Base-by-base conservation (phyloP, 2,888 invertebrate species). In the Acrocyrtus sp. region DNA sequence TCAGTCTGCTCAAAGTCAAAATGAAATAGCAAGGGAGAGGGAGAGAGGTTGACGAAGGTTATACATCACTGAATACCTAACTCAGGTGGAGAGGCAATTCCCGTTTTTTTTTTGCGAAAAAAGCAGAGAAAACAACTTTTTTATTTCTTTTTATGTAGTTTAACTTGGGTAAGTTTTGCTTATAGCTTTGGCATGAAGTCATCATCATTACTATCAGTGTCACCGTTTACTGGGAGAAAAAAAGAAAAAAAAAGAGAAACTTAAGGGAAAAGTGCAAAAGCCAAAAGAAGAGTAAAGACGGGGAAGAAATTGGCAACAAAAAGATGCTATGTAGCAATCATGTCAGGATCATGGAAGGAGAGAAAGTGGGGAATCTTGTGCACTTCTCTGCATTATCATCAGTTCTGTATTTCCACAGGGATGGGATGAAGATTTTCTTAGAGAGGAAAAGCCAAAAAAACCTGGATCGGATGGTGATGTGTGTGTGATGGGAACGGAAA, bases 81-180 rank as follows among this genome's bases (percentile, higher is more conserved):
- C 39, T 56, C 45, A 58, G 53, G 51, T 43, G 63, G 50, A 65
- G 57, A 65, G n/a, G n/a, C n/a, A n/a, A n/a, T n/a, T n/a, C n/a
- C n/a, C n/a, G n/a, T n/a, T n/a, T n/a, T n/a, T n/a, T n/a, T 12
- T 34, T 34, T 12, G 34, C 34, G 12, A 34, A 34, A 12, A 5
- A 34, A 34, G 12, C n/a, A 34, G 12, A 34, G 34, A 5, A 34
- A 34, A 34, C n/a, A 34, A 34, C 34, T 34, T 34, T 34, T 34
- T 34, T n/a, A n/a, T n/a, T n/a, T n/a, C n/a, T n/a, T n/a, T n/a
- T n/a, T n/a, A n/a, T n/a, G n/a, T n/a, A n/a, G n/a, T n/a, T n/a
- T n/a, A n/a, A n/a, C n/a, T n/a, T n/a, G n/a, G n/a, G n/a, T n/a
- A 34, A 34, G 34, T 34, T 34, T 12, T 8, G 6, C 12, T 12